Evolutionary conservation across 1,140 invertebrate species (phyloP).

Genomic region (Cecropterus lyciades): DNA sequence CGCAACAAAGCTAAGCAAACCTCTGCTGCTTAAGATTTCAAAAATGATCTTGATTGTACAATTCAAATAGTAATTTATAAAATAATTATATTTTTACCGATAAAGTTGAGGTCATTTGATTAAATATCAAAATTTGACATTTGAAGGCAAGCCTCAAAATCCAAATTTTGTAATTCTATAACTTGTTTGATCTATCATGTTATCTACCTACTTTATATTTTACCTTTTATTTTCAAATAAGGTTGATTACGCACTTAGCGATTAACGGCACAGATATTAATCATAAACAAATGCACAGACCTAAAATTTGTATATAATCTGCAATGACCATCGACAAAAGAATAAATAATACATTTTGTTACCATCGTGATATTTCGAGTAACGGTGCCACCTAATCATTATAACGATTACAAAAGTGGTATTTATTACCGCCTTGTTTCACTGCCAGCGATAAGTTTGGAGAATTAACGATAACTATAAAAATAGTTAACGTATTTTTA

Average conservation of each 20-base stretch:
- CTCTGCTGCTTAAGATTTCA: too few species aligned
- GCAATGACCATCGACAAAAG: constrained; percentile 30
- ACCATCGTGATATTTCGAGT: constrained; percentile 31
- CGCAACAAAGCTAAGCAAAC: too few species aligned
- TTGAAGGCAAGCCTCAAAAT: background rate
- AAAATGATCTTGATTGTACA: too few species aligned
- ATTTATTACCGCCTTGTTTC: constrained; percentile 24
- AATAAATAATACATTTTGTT: constrained; percentile 35
- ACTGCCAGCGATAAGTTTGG: constrained; percentile 18
- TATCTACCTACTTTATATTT: too few species aligned
- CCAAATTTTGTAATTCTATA: background rate
- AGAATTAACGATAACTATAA: too few species aligned
- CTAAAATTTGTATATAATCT: constrained; percentile 25
- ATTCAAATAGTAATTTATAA: too few species aligned
- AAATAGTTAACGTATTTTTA: too few species aligned
- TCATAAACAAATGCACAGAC: constrained; percentile 29
- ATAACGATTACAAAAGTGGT: constrained; percentile 32
- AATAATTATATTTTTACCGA: too few species aligned
- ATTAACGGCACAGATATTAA: constrained; percentile 14
- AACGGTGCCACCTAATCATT: constrained; percentile 34
- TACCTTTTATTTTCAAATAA: too few species aligned
- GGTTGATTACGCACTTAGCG: background rate
- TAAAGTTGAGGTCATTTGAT: background rate
- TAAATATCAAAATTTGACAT: constrained; percentile 25
- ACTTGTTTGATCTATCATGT: background rate